Evolutionary conservation across 2,113 vertebrate species (phyloP).

Genomic region (Zingel zingel): DNA sequence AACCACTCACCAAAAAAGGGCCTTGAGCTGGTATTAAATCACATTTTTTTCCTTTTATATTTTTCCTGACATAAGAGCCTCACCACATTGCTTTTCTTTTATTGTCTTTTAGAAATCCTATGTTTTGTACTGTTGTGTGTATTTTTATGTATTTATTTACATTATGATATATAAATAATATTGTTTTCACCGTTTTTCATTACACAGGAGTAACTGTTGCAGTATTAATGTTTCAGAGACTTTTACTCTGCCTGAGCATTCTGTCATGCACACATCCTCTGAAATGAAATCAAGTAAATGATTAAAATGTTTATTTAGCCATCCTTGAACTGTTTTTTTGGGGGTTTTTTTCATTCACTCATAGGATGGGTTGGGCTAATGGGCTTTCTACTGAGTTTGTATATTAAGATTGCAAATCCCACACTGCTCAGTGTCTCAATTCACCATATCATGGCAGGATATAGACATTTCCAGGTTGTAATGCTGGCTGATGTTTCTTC

Average conservation of each 20-base stretch:
- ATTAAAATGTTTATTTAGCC: background rate
- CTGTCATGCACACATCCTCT: background rate
- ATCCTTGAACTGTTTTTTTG: background rate
- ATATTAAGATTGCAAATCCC: background rate
- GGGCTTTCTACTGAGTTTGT: background rate
- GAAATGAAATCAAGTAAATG: conserved; percentile 5
- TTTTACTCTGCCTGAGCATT: background rate
- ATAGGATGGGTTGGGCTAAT: background rate
- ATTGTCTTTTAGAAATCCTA: too few species aligned
- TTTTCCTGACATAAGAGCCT: too few species aligned
- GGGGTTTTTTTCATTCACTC: background rate
- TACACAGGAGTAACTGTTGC: background rate
- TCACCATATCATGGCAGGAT: background rate
- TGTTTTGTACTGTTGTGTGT: too few species aligned
- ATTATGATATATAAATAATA: too few species aligned
- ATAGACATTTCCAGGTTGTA: background rate
- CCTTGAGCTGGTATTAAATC: background rate
- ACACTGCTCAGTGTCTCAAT: background rate
- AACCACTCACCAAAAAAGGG: background rate
- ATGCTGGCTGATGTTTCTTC: background rate
- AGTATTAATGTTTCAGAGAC: background rate
- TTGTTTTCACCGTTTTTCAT: background rate
- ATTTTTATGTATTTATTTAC: too few species aligned
- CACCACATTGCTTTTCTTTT: too few species aligned
- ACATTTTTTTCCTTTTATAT: background rate